A percentile compares a stretch with the other conserved stretches of the same genome.
These are phyloP conservation scores for Crotophaga sulcirostris DNA, from an alignment of 2,113 vertebrate species.

Conservation along the genomic window DNA sequence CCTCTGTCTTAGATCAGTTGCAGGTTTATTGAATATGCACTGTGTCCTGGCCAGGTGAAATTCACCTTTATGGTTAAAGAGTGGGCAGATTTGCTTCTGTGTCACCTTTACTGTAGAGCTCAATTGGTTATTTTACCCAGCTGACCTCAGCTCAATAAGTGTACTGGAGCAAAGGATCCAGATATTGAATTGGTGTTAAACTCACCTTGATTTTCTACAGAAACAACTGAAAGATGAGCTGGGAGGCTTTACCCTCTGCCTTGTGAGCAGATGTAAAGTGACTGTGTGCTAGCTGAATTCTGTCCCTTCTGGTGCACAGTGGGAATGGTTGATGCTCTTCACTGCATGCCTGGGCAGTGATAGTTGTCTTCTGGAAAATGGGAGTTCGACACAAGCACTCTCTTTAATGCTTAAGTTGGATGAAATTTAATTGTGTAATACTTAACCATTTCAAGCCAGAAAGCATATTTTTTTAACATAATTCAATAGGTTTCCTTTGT, in stretches of 20 bases:
- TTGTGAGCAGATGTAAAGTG: not conserved
- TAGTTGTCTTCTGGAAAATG: not conserved
- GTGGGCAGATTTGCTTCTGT: not conserved
- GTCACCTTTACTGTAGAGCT: not conserved
- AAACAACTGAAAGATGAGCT: not conserved
- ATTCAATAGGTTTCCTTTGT: constrained; percentile 20
- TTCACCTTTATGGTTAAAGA: not conserved
- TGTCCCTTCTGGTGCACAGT: rapidly evolving
- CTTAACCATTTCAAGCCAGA: not conserved
- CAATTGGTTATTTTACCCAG: not conserved
- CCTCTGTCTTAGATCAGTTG: not conserved
- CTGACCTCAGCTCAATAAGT: not conserved
- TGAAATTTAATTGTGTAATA: not conserved
- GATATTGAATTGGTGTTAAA: not conserved
- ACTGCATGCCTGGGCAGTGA: not conserved
- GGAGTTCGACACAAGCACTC: rapidly evolving
- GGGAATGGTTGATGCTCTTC: not conserved
- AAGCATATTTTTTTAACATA: not conserved
- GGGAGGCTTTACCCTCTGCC: not conserved
- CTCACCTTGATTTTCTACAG: not conserved
- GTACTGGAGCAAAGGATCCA: not conserved
- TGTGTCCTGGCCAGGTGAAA: not conserved
- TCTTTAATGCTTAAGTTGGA: not conserved
- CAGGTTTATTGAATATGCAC: not conserved
- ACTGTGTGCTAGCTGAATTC: too few species aligned